Evolutionary conservation across 2,888 invertebrate genomes (phyloP), one percentile per base, ranked within the genome.

Genomic region (Bursaphelenchus okinawaensis): DNA sequence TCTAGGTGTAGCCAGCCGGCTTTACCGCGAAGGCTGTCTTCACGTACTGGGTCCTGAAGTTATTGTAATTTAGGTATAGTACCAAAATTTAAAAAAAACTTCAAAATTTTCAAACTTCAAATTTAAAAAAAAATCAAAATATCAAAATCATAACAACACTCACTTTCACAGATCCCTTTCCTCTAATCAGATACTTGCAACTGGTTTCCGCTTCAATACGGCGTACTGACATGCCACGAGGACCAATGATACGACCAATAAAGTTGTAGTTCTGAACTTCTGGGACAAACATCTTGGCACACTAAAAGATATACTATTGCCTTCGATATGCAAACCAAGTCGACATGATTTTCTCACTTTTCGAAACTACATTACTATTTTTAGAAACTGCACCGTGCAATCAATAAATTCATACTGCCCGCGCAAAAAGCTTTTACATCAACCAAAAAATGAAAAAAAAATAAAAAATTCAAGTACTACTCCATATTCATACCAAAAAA

Each of bases 191-290:
- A 40, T 79, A 72, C n/a, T 67, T 60, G 66, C 75, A 73, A 52
- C 66, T 71, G 52, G 72, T 68, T 52, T 68, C 64, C n/a, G 66
- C 59, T 57, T 79, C 79, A 59, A 79, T 64, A 51, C 70, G 72
- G 62, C 74, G 74, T 16, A 78, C 76, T 23, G 76, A 71, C 57
- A 75, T 69, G 55, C 79, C 79, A 52, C 77, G 74, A 1, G 79
- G 79, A 7, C 79, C 79, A 27, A 79, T 69, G 58, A 79, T 78
- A 12, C 78, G 77, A n/a, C 78, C 78, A 54, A 77, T 72, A 65
- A 73, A 69, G 52, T 70, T 63, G 29, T 31, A 55, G 12, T 24
- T 54, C 26, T 72, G 72, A 27, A 70, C 57, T 20, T 72, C 68
- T 19, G 73, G 73, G 26, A 72, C 68, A 27, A 60, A 66, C 12